Evolutionary conservation across 2,797 vertebrate species (phyloP).

Genomic region (Schizopygopsis malacanthus): DNA sequence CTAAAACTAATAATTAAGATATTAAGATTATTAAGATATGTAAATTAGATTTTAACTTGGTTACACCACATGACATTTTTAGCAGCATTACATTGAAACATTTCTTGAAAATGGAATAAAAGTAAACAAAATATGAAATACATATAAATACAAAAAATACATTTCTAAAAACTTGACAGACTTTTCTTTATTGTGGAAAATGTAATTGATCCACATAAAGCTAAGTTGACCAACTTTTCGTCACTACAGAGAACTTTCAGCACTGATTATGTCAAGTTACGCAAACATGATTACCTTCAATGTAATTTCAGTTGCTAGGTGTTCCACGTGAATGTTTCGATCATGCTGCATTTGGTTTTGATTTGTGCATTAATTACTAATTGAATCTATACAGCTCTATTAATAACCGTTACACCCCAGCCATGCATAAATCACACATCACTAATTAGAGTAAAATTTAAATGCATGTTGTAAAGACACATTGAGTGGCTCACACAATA

Average conservation of each 20-base stretch:
- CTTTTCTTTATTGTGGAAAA: neutral
- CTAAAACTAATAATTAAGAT: neutral
- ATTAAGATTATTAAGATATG: too few species aligned
- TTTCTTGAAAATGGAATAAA: constrained; percentile 3
- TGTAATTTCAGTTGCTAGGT: constrained; percentile 63
- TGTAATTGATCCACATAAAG: neutral
- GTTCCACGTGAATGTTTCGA: constrained; percentile 57
- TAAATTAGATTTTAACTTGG: neutral
- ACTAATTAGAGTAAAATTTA: constrained; percentile 85
- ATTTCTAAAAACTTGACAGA: neutral
- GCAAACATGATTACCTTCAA: constrained; percentile 52
- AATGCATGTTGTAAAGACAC: constrained; percentile 83
- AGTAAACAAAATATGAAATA: neutral
- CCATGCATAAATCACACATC: constrained; percentile 81
- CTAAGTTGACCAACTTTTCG: neutral
- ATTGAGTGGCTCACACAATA: constrained; percentile 80
- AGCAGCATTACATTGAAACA: neutral
- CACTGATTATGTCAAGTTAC: neutral
- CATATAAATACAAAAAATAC: neutral
- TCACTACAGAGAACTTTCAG: neutral
- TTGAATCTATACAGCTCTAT: constrained; percentile 82
- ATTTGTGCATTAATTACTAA: constrained; percentile 82
- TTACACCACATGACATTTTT: neutral
- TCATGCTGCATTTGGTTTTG: constrained; percentile 76
- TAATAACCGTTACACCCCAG: constrained; percentile 81